A percentile compares a stretch with the other conserved stretches of the same genome.
Conservation (phyloP, 1,140 invertebrate genomes). For the Pseudomyrmex cubaensis region DNA sequence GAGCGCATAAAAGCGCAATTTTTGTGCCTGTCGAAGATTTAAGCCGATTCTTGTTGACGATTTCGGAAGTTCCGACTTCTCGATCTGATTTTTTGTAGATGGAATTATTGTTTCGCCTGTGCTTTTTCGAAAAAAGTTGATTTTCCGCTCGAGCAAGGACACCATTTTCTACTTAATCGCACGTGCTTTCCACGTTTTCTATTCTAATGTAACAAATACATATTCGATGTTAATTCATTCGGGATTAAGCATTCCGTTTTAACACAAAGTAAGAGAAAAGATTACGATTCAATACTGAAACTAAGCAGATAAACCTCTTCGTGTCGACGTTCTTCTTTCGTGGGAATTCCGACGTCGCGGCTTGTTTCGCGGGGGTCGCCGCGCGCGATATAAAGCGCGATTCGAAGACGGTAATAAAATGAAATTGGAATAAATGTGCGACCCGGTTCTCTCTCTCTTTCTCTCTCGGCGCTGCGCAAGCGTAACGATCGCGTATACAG, state of each 20-base stretch:
- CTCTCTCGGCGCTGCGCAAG: not conserved
- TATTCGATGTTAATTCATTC: slow-evolving; percentile 6
- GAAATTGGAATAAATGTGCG: slow-evolving; percentile 49
- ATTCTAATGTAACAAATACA: not conserved
- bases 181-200: not conserved
- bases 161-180: slow-evolving; percentile 38
- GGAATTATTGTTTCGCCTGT: not conserved
- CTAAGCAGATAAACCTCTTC: slow-evolving; percentile 26
- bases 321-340: not conserved
- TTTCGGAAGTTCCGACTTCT: slow-evolving; percentile 39
- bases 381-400: slow-evolving; percentile 25
- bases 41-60: slow-evolving; percentile 61
- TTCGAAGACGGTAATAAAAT: slow-evolving; percentile 39
- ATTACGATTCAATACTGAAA: slow-evolving; percentile 29
- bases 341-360: slow-evolving; percentile 26
- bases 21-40: slow-evolving; percentile 52
- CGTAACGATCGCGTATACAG: slow-evolving; percentile 46
- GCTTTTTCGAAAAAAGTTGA: not conserved
- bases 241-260: slow-evolving; percentile 33
- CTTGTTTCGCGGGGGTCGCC: slow-evolving; percentile 9
- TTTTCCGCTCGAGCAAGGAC: not conserved
- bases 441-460: slow-evolving; percentile 16
- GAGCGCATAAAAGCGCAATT: slow-evolving; percentile 70
- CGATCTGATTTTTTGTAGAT: not conserved
- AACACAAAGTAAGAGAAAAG: slow-evolving; percentile 39